These are phyloP conservation scores for Lypha dubia DNA, from an alignment of 2,888 invertebrate species.

Conservation along the genomic window DNA sequence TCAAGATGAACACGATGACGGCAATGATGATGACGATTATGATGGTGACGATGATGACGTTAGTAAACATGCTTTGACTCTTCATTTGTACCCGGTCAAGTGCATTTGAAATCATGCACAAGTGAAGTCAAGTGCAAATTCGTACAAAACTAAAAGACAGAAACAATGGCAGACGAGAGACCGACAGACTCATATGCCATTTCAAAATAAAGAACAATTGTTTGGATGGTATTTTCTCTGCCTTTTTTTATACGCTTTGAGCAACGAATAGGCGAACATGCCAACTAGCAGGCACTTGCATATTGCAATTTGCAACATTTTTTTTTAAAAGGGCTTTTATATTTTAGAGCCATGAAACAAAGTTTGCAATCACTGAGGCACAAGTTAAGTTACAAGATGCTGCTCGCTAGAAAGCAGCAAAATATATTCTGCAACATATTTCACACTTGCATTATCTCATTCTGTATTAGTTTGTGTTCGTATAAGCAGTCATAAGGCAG, in stretches of 20 bases:
- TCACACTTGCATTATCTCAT: constrained; percentile 18
- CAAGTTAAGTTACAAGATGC: constrained; percentile 10
- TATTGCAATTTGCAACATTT: constrained; percentile 1
- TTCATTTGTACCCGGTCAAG: constrained; percentile 67
- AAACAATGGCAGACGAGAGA: neutral
- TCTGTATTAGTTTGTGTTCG: neutral
- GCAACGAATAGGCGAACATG: neutral
- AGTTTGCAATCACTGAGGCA: constrained; percentile 42
- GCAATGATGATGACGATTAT: constrained; percentile 9
- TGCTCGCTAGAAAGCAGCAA: neutral
- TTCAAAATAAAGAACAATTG: constrained; percentile 49
- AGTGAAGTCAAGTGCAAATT: constrained; percentile 69
- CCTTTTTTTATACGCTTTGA: neutral
- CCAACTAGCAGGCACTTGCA: neutral
- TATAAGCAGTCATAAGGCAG: neutral
- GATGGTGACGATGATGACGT: constrained; percentile 34
- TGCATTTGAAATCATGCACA: constrained; percentile 65
- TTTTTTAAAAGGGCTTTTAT: constrained; percentile 14
- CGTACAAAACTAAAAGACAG: constrained; percentile 20
- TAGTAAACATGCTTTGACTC: constrained; percentile 38
- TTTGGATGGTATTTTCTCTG: constrained; percentile 22
- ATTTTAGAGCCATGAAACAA: constrained; percentile 27
- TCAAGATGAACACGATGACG: constrained; percentile 52
- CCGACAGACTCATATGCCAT: neutral
- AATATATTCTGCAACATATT: constrained; percentile 43